Evolutionary conservation across 2,797 vertebrate species (phyloP).

Genomic region (Petrocephalus schoutedeni): DNA sequence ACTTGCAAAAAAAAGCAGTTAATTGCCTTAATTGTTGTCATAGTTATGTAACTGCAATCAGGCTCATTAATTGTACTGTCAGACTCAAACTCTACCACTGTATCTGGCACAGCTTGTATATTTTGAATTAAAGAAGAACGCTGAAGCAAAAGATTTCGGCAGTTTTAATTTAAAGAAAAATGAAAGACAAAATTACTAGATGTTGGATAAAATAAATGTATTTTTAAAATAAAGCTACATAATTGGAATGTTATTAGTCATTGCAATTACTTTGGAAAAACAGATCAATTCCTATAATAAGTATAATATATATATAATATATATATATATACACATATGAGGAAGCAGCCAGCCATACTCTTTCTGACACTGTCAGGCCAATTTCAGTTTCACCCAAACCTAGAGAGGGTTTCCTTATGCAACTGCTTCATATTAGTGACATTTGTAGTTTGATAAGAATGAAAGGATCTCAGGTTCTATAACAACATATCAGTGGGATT

Average conservation of each 20-base stretch:
- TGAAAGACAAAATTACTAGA: background rate
- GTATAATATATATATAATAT: background rate
- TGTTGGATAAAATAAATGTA: background rate
- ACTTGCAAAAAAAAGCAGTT: background rate
- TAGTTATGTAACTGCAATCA: background rate
- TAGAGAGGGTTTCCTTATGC: background rate
- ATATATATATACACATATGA: background rate
- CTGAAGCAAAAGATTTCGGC: background rate
- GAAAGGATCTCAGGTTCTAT: background rate
- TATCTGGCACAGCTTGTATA: background rate
- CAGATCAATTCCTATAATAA: background rate
- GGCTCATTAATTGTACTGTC: background rate
- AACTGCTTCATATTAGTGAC: background rate
- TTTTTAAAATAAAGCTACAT: background rate
- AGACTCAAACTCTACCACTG: background rate
- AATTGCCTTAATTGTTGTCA: conserved; percentile 9
- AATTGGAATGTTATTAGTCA: background rate
- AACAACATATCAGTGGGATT: background rate
- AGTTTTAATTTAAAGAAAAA: background rate
- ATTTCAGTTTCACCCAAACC: background rate
- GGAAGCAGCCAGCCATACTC: background rate
- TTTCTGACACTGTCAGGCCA: background rate
- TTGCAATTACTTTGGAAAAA: background rate
- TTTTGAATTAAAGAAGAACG: background rate
- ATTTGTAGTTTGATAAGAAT: background rate